Base-by-base conservation (phyloP, 2,888 invertebrate species). In the Pegoplata infirma region DNA sequence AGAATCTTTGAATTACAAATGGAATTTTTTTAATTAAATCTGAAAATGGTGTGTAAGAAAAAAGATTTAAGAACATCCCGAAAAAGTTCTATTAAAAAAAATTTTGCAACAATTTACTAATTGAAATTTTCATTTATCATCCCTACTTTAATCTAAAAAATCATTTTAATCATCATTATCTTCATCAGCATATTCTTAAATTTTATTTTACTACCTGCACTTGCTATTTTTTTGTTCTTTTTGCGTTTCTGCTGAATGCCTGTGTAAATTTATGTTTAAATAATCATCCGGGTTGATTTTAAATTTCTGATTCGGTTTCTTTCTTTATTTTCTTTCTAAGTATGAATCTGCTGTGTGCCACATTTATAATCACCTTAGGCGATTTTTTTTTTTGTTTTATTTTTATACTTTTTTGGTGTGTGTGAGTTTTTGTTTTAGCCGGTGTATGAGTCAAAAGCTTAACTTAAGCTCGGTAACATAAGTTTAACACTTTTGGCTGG, bases 301-400 rank as follows among this genome's bases (percentile, higher is more conserved):
- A 5, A 23, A 21, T 61, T 7, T 23, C 16, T 32, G 23, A 59
- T 32, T 74, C 61, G 47, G 59, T 55, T 46, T 40, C 73, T 74
- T 66, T 17, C 10, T 17, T 28, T 25, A 1, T 1, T 49, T 3
- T n/a, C n/a, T n/a, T n/a, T n/a, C n/a, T n/a, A n/a, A n/a, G n/a
- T n/a, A n/a, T n/a, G n/a, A n/a, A n/a, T n/a, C n/a, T n/a, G n/a
- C n/a, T 53, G 51, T 66, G 49, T 44, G 66, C 55, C 61, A 56
- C 61, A 68, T 68, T 75, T 75, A 67, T 61, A 61, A 75, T 75
- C 67, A 40, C 67, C 74, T 75, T 4, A 61, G 55, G 67, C 67
- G 61, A 67, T 75, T 68, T 75, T 40, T 40, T 3, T 21, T 17
- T 68, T 61, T 61, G 67, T 49, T 47, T 68, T 73, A 53, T 64